Conservation (phyloP, 2,797 vertebrate genomes). For the Stomatorhinus walkeri region DNA sequence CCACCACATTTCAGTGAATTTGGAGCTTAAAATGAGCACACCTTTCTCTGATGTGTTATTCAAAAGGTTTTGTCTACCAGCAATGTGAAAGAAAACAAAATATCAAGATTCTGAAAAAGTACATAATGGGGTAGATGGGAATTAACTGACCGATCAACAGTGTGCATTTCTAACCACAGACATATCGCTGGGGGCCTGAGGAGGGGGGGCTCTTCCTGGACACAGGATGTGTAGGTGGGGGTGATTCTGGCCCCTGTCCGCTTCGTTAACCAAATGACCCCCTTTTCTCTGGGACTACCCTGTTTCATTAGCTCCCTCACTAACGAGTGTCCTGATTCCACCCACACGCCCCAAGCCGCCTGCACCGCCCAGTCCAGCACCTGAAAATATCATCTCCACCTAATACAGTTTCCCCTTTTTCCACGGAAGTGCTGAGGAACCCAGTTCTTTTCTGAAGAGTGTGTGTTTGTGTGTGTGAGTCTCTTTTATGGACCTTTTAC, state of each 20-base stretch:
- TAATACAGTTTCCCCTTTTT: not conserved
- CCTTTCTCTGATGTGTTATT: not conserved
- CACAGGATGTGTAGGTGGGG: not conserved
- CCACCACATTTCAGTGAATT: not conserved
- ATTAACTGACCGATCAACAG: not conserved
- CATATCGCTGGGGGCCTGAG: not conserved
- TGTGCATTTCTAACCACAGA: not conserved
- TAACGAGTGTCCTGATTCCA: not conserved
- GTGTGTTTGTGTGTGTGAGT: not conserved
- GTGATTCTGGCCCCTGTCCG: not conserved
- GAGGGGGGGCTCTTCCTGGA: not conserved
- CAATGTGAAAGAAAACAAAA: not conserved
- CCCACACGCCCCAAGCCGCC: not conserved
- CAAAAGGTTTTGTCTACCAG: not conserved
- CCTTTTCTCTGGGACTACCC: not conserved
- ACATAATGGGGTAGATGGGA: not conserved
- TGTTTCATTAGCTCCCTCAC: not conserved
- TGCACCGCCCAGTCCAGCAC: not conserved
- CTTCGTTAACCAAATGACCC: not conserved
- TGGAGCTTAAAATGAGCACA: not conserved
- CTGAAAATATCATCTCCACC: not conserved
- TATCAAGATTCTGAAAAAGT: not conserved
- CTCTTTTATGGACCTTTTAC: not conserved
- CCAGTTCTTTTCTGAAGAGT: not conserved
- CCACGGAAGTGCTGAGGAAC: conserved; percentile 7